Base-by-base conservation (phyloP, 2,888 invertebrate genomes). In the Platycnemis pennipes region DNA sequence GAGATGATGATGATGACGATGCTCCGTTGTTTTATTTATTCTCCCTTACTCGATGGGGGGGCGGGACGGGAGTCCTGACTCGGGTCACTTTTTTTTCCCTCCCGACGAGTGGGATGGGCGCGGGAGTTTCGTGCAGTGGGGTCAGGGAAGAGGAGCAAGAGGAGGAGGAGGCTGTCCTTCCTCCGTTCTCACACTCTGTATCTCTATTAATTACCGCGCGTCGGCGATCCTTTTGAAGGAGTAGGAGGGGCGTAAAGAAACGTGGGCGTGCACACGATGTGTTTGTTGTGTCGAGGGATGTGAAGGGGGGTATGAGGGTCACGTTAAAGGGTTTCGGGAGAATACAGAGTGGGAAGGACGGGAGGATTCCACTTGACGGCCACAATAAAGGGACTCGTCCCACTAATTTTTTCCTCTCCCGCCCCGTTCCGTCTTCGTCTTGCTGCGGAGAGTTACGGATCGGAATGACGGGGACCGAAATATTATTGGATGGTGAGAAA, bases 141-240 rank as follows among this genome's bases (percentile, higher is more conserved):
- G 63, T 19, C 26, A 63, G 63, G 19, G 19, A 1, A 2, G 63
- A 7, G 22, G 26, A 63, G 5, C 26, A 63, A 63, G 26, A 22
- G 26, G 63, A 26, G 11, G 16, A 53, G 26, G 26, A 26, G 26
- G 37, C 11, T 77, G 77, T 77, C 77, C 77, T 37, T n/a, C 63
- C 63, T 26, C 26, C 2, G 26, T 63, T 63, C 63, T 63, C 63
- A 26, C 63, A 63, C 63, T 2, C 63, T 11, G n/a, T 77, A n/a
- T 77, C 77, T 77, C 77, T 31, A 77, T 77, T 77, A 77, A 37
- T 77, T 77, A 77, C 11, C 77, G 77, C 77, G 11, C 77, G 77
- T 77, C 77, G 77, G 77, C 77, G 77, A 16, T 37, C 31, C 77
- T 77, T 37, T 77, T 37, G 37, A 37, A 37, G 37, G 13, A 77